These are phyloP conservation scores for Brachirus orientalis DNA, from an alignment of 2,113 vertebrate genomes.

Conservation along the genomic window DNA sequence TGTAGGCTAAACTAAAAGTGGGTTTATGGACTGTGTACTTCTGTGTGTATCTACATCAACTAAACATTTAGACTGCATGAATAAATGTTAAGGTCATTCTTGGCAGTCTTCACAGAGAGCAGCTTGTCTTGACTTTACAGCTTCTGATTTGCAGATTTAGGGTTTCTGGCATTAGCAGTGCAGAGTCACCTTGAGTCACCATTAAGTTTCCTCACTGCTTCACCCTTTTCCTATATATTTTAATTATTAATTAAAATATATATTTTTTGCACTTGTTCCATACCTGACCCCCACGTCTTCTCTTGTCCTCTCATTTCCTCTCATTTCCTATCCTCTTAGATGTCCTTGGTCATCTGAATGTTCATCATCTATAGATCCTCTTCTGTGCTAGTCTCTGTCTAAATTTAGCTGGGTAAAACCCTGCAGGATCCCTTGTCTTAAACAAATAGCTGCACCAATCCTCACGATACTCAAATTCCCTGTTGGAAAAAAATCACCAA, in stretches of 20 bases:
- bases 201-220: conserved; percentile 32
- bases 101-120: neutral
- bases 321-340: conserved; percentile 14
- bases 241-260: too few species aligned
- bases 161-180: conserved; percentile 37
- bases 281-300: neutral
- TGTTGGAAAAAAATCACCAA: conserved; percentile 43
- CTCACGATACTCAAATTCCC: conserved; percentile 42
- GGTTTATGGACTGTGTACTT: too few species aligned
- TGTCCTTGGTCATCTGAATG: conserved; percentile 25
- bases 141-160: conserved; percentile 38
- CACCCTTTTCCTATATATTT: conserved; percentile 14
- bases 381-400: conserved; percentile 27
- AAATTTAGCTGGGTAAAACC: conserved; percentile 58
- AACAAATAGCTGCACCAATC: conserved; percentile 49
- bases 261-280: neutral
- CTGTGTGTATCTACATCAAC: neutral
- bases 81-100: conserved; percentile 22
- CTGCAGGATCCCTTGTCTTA: conserved; percentile 38
- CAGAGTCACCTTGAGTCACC: conserved; percentile 43
- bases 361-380: conserved; percentile 22
- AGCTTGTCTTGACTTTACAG: conserved; percentile 23
- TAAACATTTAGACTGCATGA: neutral
- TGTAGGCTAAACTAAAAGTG: too few species aligned
- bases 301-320: neutral